Conservation (phyloP, 2,113 vertebrate genomes). For the Brachyhypopomus gauderio region DNA sequence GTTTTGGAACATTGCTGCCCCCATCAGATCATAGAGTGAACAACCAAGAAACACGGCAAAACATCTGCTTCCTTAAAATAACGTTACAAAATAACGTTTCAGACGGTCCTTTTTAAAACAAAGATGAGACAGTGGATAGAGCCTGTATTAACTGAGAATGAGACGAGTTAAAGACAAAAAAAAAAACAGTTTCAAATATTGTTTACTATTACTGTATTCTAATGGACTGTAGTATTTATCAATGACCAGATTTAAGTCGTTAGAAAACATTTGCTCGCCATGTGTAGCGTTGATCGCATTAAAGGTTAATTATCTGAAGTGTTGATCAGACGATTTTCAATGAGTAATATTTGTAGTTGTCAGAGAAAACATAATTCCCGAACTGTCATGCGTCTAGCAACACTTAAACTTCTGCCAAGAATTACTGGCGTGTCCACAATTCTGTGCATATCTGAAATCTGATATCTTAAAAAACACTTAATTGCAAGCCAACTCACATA, state of each 20-base stretch:
- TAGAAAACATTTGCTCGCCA: constrained; percentile 69
- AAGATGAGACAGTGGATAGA: background rate
- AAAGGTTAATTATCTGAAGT: constrained; percentile 74
- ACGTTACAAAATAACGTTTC: too few species aligned
- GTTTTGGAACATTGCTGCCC: constrained; percentile 64
- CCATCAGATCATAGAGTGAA: constrained; percentile 73
- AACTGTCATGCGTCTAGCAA: constrained; percentile 78
- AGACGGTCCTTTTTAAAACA: too few species aligned
- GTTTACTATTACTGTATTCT: background rate
- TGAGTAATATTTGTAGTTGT: constrained; percentile 75
- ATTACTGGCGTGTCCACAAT: constrained; percentile 53
- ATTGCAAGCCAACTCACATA: background rate
- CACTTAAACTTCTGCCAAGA: constrained; percentile 76
- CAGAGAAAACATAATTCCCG: constrained; percentile 68
- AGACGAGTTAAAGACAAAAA: background rate
- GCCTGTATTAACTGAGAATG: background rate
- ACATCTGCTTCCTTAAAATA: background rate
- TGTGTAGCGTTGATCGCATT: constrained; percentile 49
- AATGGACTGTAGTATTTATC: constrained; percentile 24
- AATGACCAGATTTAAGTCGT: constrained; percentile 22
- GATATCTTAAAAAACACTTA: constrained; percentile 5
- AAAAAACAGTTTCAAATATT: background rate
- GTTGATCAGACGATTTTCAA: constrained; percentile 75
- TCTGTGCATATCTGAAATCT: constrained; percentile 19
- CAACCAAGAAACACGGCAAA: constrained; percentile 12